Conservation (phyloP, 92 coral and sea anemone species). For the Pocillopora grandis region DNA sequence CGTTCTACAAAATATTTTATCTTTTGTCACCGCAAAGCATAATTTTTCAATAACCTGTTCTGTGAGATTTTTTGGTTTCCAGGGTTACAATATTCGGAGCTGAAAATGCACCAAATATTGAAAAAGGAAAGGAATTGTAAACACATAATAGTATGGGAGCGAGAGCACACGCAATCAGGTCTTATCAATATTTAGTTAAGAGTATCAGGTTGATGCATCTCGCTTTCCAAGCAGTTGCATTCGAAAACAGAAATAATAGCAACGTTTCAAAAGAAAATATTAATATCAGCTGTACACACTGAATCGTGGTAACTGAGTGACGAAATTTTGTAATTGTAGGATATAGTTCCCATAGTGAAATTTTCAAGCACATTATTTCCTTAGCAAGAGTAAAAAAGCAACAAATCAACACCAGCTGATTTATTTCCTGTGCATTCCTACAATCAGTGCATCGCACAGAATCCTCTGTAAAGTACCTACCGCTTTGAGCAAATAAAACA, state of each 20-base stretch:
- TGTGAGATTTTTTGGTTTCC: neutral
- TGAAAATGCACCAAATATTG: neutral
- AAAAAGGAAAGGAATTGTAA: neutral
- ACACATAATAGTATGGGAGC: neutral
- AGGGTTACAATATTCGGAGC: neutral
- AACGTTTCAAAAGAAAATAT: no score
- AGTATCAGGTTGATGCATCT: neutral
- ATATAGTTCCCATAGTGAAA: no score
- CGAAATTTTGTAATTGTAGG: no score
- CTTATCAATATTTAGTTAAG: neutral
- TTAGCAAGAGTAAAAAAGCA: neutral
- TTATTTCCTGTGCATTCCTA: neutral
- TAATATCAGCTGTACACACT: no score
- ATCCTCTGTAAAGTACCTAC: constrained; percentile 38
- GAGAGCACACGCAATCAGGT: neutral
- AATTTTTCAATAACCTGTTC: neutral
- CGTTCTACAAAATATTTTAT: constrained; percentile 54
- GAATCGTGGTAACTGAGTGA: no score
- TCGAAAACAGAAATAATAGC: neutral
- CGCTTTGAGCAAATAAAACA: constrained; percentile 84
- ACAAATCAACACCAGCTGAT: neutral
- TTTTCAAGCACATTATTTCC: neutral
- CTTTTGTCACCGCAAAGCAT: neutral
- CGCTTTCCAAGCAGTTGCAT: neutral
- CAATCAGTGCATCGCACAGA: constrained; percentile 5